Percentiles rank a stretch among this genome's conserved stretches.
These are phyloP conservation scores for Dolomedes plantarius DNA, from an alignment of 2,888 invertebrate species.

Conservation along the genomic window DNA sequence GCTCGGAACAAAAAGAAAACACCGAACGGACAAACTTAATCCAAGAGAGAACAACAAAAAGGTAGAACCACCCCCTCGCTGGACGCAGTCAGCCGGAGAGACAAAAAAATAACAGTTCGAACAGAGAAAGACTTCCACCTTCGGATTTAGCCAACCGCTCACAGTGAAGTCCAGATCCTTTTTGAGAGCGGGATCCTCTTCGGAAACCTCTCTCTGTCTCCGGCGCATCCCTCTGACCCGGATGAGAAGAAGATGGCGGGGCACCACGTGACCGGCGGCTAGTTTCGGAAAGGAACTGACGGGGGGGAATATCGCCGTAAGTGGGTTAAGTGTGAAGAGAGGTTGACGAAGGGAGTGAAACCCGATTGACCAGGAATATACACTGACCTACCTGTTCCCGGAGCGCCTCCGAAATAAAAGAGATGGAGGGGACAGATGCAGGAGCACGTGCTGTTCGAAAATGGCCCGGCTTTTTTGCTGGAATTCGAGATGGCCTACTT, in stretches of 20 bases:
- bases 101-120: neutral
- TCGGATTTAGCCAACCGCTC: neutral
- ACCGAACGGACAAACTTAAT: neutral
- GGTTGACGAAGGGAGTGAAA: constrained; percentile 28
- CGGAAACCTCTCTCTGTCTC: neutral
- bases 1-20: no score
- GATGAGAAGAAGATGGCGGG: constrained; percentile 29
- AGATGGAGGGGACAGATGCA: neutral
- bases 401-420: neutral
- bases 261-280: constrained; percentile 64
- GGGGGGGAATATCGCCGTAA: constrained; percentile 17
- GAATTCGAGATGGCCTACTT: neutral
- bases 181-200: neutral
- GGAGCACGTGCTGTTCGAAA: neutral
- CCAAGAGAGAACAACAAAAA: neutral
- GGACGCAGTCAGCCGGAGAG: neutral
- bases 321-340: constrained; percentile 66
- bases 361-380: neutral
- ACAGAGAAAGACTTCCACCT: neutral
- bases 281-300: constrained; percentile 43
- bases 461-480: neutral
- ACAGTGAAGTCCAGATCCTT: neutral
- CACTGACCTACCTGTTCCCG: neutral
- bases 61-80: neutral
- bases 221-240: constrained; percentile 43